Evolutionary conservation across 2,888 invertebrate genomes (phyloP), one percentile per base, ranked within the genome.

Genomic region (Drosophila tripunctata): DNA sequence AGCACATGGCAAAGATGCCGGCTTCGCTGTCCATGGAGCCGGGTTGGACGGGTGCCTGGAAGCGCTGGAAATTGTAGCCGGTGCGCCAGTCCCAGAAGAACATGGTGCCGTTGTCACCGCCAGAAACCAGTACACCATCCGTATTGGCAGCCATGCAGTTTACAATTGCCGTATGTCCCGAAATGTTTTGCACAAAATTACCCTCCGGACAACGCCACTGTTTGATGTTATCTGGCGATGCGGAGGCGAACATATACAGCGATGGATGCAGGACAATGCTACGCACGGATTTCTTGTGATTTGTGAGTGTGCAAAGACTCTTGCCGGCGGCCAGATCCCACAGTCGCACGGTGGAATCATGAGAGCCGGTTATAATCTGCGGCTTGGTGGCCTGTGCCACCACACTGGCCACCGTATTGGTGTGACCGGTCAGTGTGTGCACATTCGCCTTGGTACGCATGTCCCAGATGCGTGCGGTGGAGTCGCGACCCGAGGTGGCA

Each of bases 11-110:
- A 92, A 98, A 99, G 71, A 99, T 96, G 36, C 99, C 99, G 14
- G 98, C 97, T 91, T 99, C 99, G 12, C 98, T 98, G 92, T 99
- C 99, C 95, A 99, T 99, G 0, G 99, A 99, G 10, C 99, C 99
- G 0, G 99, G 99, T 90, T 99, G 99, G 0, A 98, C 98, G 2
- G 97, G 96, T 3, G 98, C 95, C 92, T 96, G 96, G 65, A 96
- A 92, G 61, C 97, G 93, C 92, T 99, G 99, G 93, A 99, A 99
- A 92, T 99, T 99, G 89, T 99, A 99, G 0, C 99, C 99, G 0
- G 99, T 99, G 86, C 97, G 94, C 99, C 99, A 99, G 91, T 99
- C 99, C 99, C 99, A 99, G 87, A 97, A 96, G 91, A 96, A 95
- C 93, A 99, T 94, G 0, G 98, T 97, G 0, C 99, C 99, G 90